phyloP scores from a whole-genome alignment of 1,140 invertebrate species.

The Trigoniulus corallinus region DNA sequence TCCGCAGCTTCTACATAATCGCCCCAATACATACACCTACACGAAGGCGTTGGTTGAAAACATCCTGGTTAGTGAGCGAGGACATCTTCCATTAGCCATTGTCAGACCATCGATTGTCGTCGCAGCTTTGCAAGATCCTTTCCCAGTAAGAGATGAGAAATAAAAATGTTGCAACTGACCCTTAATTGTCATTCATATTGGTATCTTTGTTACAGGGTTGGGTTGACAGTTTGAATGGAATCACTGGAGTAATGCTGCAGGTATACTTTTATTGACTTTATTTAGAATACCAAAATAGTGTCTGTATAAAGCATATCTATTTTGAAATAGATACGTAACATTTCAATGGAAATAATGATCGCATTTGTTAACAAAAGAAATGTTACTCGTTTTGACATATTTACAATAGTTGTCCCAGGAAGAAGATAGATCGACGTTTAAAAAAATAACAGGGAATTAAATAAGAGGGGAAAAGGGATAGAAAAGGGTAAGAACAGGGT shows the following conservation, averaged over 20 bases:
- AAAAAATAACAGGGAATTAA: no score
- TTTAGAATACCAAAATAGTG: no score
- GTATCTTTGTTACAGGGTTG: constrained; percentile 51
- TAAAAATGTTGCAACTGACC: background rate
- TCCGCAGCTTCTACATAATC: constrained; percentile 46
- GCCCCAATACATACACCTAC: constrained; percentile 76
- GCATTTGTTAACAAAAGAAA: no score
- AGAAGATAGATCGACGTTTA: no score
- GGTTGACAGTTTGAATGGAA: constrained; percentile 94
- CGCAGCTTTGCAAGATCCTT: constrained; percentile 78
- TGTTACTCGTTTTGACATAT: no score
- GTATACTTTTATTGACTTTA: no score
- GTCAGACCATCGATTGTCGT: constrained; percentile 53
- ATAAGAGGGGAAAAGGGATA: no score
- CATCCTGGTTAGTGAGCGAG: constrained; percentile 48
- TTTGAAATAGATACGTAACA: no score
- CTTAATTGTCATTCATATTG: background rate
- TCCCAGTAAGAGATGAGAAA: constrained; percentile 30
- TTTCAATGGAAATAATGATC: no score
- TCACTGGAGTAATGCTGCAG: constrained; percentile 89
- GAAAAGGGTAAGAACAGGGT: no score
- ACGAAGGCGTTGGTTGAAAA: constrained; percentile 66
- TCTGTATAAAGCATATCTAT: no score
- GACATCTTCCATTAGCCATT: constrained; percentile 47
- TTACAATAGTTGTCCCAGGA: no score